A percentile compares a stretch with the other conserved stretches of the same genome.
phyloP scores from a whole-genome alignment of 1,140 invertebrate genomes.

The Atopsyche davidsoni region DNA sequence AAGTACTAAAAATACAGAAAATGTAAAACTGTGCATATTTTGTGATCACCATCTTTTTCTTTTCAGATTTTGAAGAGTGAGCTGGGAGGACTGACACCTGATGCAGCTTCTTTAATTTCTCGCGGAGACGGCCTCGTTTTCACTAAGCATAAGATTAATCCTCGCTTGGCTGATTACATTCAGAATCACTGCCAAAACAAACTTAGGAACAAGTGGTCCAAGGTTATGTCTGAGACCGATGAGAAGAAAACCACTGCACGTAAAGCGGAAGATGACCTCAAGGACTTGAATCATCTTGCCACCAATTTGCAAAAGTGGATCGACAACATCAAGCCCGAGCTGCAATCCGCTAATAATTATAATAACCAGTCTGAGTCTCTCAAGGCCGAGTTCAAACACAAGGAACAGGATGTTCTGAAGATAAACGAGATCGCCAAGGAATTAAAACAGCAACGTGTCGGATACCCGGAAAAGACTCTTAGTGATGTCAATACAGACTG shows the following conservation, averaged over 20 bases:
- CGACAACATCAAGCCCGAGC: constrained; percentile 42
- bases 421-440: constrained; percentile 47
- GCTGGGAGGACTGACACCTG: constrained; percentile 62
- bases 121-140: constrained; percentile 68
- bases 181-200: constrained; percentile 55
- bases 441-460: constrained; percentile 38
- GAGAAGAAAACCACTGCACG: constrained; percentile 49
- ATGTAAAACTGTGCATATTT: background rate
- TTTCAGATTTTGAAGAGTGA: constrained; percentile 57
- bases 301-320: constrained; percentile 49
- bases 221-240: constrained; percentile 62
- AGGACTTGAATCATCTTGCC: constrained; percentile 45
- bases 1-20: no score
- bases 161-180: constrained; percentile 50
- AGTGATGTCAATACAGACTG: constrained; percentile 31
- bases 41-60: no score
- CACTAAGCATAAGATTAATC: constrained; percentile 47
- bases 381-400: constrained; percentile 43
- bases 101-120: constrained; percentile 72
- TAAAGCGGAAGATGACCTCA: constrained; percentile 51
- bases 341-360: constrained; percentile 53
- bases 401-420: constrained; percentile 45
- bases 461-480: constrained; percentile 34
- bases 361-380: constrained; percentile 47
- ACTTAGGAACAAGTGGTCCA: constrained; percentile 58